Evolutionary conservation across 2,113 vertebrate species (phyloP).

Genomic region (Glareola pratincola): DNA sequence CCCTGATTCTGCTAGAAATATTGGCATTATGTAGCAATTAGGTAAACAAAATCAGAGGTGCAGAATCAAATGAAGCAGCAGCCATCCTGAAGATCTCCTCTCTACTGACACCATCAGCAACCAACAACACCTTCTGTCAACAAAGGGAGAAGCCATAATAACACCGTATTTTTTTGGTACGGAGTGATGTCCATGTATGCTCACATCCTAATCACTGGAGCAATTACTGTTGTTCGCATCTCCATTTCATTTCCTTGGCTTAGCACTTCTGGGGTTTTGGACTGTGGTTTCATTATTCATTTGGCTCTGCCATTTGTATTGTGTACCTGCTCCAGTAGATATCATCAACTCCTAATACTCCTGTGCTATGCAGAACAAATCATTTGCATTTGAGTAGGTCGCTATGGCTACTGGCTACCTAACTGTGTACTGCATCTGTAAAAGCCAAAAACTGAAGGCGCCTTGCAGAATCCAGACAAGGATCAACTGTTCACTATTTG

Average conservation of each 20-base stretch:
- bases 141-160: background rate
- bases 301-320: background rate
- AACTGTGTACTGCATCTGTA: background rate
- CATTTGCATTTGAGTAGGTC: constrained; percentile 36
- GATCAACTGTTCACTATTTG: background rate
- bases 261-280: constrained; percentile 3
- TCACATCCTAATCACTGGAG: background rate
- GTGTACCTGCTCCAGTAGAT: constrained; percentile 19
- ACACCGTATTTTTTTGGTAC: background rate
- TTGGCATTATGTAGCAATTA: background rate
- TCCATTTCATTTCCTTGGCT: constrained; percentile 9
- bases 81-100: background rate
- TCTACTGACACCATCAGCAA: background rate
- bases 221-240: background rate
- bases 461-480: constrained; percentile 34
- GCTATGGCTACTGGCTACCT: constrained; percentile 46
- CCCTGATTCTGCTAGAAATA: background rate
- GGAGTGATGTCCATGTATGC: background rate
- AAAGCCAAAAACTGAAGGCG: constrained; percentile 9
- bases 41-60: background rate
- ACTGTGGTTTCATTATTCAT: background rate
- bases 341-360: constrained; percentile 4
- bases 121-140: background rate
- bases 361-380: background rate
- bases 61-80: background rate